Base-by-base conservation (phyloP, 2,113 vertebrate genomes). In the Anoura caudifer region DNA sequence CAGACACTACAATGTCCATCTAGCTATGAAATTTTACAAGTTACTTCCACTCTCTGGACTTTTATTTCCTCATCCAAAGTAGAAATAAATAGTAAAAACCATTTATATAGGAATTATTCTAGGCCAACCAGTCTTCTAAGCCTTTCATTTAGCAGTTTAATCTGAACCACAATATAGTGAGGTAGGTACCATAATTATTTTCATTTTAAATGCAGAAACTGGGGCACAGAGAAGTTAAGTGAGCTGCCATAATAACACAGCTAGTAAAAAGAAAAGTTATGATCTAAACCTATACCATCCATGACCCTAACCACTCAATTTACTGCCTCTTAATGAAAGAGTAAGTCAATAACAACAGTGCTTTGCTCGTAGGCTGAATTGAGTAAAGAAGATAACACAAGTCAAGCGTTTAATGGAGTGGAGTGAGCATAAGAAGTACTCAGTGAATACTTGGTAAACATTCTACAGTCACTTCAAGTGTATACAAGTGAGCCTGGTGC, bases 41-140 rank as follows among this genome's bases (percentile, higher is more conserved):
- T 43, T 63, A 63, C 10, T 75, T 77, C 45, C 17, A 77, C 24
- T 87, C n/a, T 91, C 54, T 52, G 41, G n/a, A 94, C 4, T 17
- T 90, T 81, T 88, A 26, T 76, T 96, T 93, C 82, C 36, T 95
- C 33, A 79, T 33, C 63, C 52, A 59, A 93, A 88, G 80, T 73
- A 79, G 36, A 36, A 88, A 76, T 63, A 70, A 87, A 63, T 91
- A 47, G 54, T 47, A 75, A 24, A 41, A 92, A 33, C 59, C 41
- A 91, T 16, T 65, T 80, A 70, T 1, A 33, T 54, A 43, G 17
- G 8, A 17, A 67, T 89, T 67, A 54, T 20, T 73, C 26, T 67
- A 24, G 24, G 17, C 56, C 81, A 75, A 56, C 13, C 28, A 31
- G 22, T 67, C 67, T 67, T 77, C n/a, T 87, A 86, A 87, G 61